phyloP scores from a whole-genome alignment of 2,113 vertebrate species.

The Sisor rabdophorus region DNA sequence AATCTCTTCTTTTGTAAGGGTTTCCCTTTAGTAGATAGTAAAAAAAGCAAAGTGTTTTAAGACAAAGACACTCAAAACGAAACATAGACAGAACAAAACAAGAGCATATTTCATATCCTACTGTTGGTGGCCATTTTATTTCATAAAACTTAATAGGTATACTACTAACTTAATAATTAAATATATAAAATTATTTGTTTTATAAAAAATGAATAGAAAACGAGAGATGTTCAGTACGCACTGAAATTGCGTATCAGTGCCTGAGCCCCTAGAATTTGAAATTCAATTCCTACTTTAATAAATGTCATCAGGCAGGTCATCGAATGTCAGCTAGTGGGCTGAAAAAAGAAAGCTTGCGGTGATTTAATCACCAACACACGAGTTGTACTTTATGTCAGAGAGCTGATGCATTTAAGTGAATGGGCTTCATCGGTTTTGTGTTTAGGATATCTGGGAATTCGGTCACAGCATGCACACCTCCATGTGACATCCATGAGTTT shows the following conservation, averaged over 20 bases:
- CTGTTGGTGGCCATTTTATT: too few species aligned
- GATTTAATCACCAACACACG: constrained; percentile 9
- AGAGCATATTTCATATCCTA: too few species aligned
- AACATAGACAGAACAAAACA: too few species aligned
- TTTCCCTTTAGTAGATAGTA: background rate
- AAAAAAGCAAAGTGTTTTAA: too few species aligned
- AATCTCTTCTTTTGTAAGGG: background rate
- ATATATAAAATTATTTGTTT: background rate
- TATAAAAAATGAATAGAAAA: background rate
- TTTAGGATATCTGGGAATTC: constrained; percentile 16
- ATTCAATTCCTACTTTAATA: background rate
- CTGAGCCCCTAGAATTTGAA: background rate
- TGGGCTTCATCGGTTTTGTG: background rate
- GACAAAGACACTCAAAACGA: too few species aligned
- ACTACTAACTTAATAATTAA: background rate
- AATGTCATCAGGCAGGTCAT: constrained; percentile 24
- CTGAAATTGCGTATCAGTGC: background rate
- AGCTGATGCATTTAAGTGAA: constrained; percentile 14
- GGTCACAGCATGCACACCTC: background rate
- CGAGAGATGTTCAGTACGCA: background rate
- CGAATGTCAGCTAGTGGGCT: background rate
- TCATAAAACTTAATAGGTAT: too few species aligned
- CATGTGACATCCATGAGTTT: background rate
- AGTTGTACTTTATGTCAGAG: constrained; percentile 7
- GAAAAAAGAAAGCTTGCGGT: background rate